A percentile compares a stretch with the other conserved stretches of the same genome.
Evolutionary conservation across 2,113 vertebrate genomes (phyloP).

Genomic region (Leuciscus idus): DNA sequence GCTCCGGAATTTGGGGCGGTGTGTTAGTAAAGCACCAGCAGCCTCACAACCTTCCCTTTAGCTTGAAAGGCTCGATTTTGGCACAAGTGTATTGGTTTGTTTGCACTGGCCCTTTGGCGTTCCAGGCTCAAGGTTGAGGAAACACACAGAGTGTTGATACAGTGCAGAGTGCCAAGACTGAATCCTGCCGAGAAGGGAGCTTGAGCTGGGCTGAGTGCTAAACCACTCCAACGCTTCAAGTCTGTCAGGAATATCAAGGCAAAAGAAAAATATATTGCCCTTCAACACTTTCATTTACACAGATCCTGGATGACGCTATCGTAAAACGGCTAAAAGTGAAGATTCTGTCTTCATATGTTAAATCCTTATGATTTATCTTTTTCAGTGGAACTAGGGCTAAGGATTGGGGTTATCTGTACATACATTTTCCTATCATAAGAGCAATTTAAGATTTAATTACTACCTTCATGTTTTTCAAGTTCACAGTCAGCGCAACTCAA

Average conservation of each 20-base stretch:
- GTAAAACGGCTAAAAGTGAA: neutral
- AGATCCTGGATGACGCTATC: neutral
- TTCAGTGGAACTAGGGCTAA: neutral
- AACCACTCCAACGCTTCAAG: slow-evolving; percentile 8
- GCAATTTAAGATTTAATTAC: neutral
- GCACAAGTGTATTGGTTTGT: slow-evolving; percentile 49
- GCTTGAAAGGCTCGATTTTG: slow-evolving; percentile 45
- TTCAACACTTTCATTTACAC: neutral
- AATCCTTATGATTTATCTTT: neutral
- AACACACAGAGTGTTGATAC: slow-evolving; percentile 54
- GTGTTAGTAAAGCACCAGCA: slow-evolving; percentile 42
- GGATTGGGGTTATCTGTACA: too few species aligned
- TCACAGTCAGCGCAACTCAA: neutral
- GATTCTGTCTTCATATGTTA: neutral
- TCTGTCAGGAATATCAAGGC: slow-evolving; percentile 7
- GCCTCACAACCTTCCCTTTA: slow-evolving; percentile 26
- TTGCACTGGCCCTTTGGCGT: slow-evolving; percentile 39
- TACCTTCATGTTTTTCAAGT: neutral
- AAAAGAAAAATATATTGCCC: neutral
- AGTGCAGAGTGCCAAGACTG: slow-evolving; percentile 40
- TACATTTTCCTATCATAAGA: neutral
- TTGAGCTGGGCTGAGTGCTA: neutral
- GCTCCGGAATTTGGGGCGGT: slow-evolving; percentile 49
- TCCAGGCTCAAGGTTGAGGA: slow-evolving; percentile 48
- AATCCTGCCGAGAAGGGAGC: slow-evolving; percentile 34